Conservation (phyloP, 2,888 invertebrate species). For the Drosophila paranaensis region DNA sequence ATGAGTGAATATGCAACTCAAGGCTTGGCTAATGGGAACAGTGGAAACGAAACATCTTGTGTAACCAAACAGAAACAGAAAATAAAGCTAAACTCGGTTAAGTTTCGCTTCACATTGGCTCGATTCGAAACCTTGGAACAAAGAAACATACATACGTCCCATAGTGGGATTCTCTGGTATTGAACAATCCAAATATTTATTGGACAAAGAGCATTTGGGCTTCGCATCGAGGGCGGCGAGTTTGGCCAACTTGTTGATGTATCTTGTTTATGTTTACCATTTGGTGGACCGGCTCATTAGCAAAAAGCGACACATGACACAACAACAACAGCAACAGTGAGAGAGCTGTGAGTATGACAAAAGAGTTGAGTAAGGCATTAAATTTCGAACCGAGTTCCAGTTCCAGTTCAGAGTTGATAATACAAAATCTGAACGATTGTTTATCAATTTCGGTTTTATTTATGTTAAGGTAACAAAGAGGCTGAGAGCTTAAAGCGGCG, state of each 20-base stretch:
- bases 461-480: constrained; percentile 66
- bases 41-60: neutral
- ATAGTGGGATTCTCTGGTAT: neutral
- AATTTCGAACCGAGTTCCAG: constrained; percentile 37
- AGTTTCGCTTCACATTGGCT: neutral
- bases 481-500: constrained; percentile 41
- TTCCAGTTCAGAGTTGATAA: constrained; percentile 16
- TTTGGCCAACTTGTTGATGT: constrained; percentile 50
- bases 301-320: constrained; percentile 61
- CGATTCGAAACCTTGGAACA: neutral
- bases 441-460: constrained; percentile 45
- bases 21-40: neutral
- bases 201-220: constrained; percentile 38
- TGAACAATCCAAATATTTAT: constrained; percentile 41
- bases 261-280: constrained; percentile 33
- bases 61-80: neutral
- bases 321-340: constrained; percentile 30
- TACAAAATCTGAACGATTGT: constrained; percentile 27
- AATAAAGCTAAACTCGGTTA: neutral
- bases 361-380: constrained; percentile 39
- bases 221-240: constrained; percentile 15
- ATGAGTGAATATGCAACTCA: neutral
- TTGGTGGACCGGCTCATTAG: constrained; percentile 60
- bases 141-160: neutral
- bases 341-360: constrained; percentile 8